phyloP scores from a whole-genome alignment of 1,140 invertebrate species.

The Brachionus calyciflorus region DNA sequence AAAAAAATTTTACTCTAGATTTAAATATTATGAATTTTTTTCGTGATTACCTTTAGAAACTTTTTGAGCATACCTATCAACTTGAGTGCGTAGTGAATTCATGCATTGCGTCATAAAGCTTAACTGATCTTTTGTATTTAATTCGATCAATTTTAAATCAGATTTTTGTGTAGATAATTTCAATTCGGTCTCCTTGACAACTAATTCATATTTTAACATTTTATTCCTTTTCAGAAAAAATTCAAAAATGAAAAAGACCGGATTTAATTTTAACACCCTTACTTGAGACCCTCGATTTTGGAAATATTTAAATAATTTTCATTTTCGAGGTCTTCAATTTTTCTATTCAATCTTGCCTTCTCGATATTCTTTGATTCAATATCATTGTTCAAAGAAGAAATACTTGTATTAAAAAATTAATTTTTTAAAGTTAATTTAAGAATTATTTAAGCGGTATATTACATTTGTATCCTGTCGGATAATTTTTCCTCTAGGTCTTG shows the following conservation, averaged over 20 bases:
- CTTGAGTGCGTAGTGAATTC: neutral
- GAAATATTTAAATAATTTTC: neutral
- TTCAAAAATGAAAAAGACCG: neutral
- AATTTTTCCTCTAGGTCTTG: constrained; percentile 23
- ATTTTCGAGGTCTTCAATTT: neutral
- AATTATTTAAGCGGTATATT: neutral
- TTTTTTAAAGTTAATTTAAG: neutral
- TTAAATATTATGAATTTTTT: neutral
- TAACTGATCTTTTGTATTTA: neutral
- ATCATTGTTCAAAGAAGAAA: constrained; percentile 37
- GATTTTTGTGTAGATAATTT: constrained; percentile 24
- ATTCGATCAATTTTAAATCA: constrained; percentile 7
- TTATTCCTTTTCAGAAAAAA: constrained; percentile 5
- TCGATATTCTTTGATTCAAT: neutral
- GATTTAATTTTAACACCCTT: neutral
- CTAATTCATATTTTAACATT: constrained; percentile 14
- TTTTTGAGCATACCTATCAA: neutral
- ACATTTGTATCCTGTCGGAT: constrained; percentile 1
- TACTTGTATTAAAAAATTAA: constrained; percentile 6
- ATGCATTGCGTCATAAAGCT: neutral
- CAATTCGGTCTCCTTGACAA: constrained; percentile 24
- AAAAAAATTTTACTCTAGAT: neutral
- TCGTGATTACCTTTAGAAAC: constrained; percentile 1
- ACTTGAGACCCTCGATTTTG: neutral
- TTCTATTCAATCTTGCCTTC: neutral